Evolutionary conservation across 2,888 invertebrate genomes (phyloP).

Genomic region (Drosophila paramelanica): DNA sequence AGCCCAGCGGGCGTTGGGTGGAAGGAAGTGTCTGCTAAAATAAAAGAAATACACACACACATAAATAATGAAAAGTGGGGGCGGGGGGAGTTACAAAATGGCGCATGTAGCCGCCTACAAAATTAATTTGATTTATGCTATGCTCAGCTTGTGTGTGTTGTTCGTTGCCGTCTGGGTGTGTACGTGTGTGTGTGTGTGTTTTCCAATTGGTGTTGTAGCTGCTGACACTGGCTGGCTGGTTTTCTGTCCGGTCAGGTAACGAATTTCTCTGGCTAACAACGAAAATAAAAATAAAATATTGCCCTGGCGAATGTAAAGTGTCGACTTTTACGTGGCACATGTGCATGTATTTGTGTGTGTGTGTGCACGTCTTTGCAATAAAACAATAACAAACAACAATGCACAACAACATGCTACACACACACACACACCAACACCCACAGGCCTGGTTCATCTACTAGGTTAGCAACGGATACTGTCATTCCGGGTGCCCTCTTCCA

Average conservation of each 20-base stretch:
- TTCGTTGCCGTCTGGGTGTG: slow-evolving; percentile 13
- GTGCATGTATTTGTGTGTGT: slow-evolving; percentile 45
- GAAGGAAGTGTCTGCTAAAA: slow-evolving; percentile 33
- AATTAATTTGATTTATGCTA: slow-evolving; percentile 83
- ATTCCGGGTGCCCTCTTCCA: not conserved
- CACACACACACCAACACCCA: slow-evolving; percentile 1
- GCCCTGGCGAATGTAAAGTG: slow-evolving; percentile 74
- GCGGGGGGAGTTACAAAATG: slow-evolving; percentile 61
- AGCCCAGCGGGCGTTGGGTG: not conserved
- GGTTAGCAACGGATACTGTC: slow-evolving; percentile 28
- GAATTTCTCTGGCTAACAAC: slow-evolving; percentile 74
- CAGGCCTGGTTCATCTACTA: slow-evolving; percentile 58
- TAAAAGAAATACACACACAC: slow-evolving; percentile 13
- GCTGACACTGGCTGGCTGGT: slow-evolving; percentile 32
- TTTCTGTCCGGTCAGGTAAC: slow-evolving; percentile 63
- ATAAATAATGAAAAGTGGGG: not conserved
- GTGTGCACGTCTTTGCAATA: slow-evolving; percentile 69
- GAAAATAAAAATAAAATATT: slow-evolving; percentile 74
- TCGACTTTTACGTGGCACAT: slow-evolving; percentile 72
- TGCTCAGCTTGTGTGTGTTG: slow-evolving; percentile 38
- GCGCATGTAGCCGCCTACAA: slow-evolving; percentile 77
- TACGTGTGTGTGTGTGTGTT: slow-evolving; percentile 27
- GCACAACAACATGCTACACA: slow-evolving; percentile 23
- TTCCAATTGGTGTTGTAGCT: slow-evolving; percentile 45
- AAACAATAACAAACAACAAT: slow-evolving; percentile 56